Evolutionary conservation across 2,113 vertebrate species (phyloP), one percentile per base, ranked within the genome.

Genomic region (Puntigrus tetrazona): DNA sequence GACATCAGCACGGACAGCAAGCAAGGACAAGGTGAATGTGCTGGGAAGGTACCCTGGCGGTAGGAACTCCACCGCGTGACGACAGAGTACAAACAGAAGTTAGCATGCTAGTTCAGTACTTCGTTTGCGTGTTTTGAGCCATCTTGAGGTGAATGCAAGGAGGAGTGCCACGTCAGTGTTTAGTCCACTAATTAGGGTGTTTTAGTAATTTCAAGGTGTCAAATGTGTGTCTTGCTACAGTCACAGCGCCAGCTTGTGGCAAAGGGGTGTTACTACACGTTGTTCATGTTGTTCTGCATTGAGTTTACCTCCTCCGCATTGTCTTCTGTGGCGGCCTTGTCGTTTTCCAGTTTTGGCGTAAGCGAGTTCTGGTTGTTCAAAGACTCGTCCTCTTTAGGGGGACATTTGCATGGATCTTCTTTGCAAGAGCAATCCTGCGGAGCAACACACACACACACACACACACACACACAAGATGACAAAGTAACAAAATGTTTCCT

Each of bases 281-380:
- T 34, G 74, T 82, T 85, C 79, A 88, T 75, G 94, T 97, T 97
- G 93, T 97, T 98, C 94, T 97, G 96, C 87, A 96, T 94, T 83
- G 94, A 96, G 93, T 97, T 97, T 92, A 96, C 95, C 84, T 97
- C 97, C 4, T 93, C 74, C n/a, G 83, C 90, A 0, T 89, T 95
- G 25, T 93, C 88, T 1, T 88, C 87, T 7, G 89, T 89, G 83
- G 78, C 85, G 0, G 91, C 94, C 59, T 96, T 95, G 90, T 94
- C 94, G 76, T 95, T 94, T 31, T 97, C 96, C 0, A 95, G 95
- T 89, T 97, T 96, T 81, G 97, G 95, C 0, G 96, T 96, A 74
- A 95, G 93, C 9, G 96, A 95, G 93, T 96, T 97, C 93, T 96
- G 96, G 91, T 98, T 96, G 92, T 96, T 97, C 79, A 97, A 96